Evolutionary conservation across 2,888 invertebrate species (phyloP), one percentile per base, ranked within the genome.

Genomic region (Ceraclea dissimilis): DNA sequence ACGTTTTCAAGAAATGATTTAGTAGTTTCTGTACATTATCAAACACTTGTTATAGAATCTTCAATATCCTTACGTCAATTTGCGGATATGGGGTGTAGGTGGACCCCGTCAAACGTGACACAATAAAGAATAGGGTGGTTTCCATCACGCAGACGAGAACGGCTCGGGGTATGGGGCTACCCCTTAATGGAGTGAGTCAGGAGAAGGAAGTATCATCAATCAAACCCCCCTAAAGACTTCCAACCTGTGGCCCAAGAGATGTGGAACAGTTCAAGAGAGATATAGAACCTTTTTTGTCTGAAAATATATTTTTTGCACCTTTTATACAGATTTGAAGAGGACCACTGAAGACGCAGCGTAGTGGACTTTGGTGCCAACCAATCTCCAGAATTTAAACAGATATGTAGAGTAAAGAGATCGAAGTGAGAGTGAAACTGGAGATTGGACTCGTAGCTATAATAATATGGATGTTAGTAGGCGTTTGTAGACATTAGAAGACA

Each of bases 121-220:
- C 46, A 21, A 20, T 44, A 26, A 33, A 19, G 52, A 51, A 21
- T 44, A 10, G 34, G 49, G 46, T 18, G 43, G 58, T 16, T 49
- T 50, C 50, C 56, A 47, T 56, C 51, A 56, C 34, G 43, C 19
- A 39, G 48, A 49, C 47, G 18, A 31, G 19, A 44, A 53, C 31
- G 21, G 51, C 52, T 22, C 26, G 52, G 56, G 54, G 46, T 49
- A 26, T 33, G 22, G 46, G 31, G 34, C 26, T 33, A 26, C 17
- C 48, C 53, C 2, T 22, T n/a, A 11, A 13, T 22, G 48, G 39
- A 49, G 31, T 22, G 49, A 54, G 51, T 47, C 49, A 43, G 54
- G 46, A 54, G 46, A 52, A 44, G 66, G 64, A 61, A 60, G 65
- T 64, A 68, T 70, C 70, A 71, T 71, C 69, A 71, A 71, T 71